Evolutionary conservation across 2,888 invertebrate genomes (phyloP), one percentile per base, ranked within the genome.

Genomic region (Agrotis segetum): DNA sequence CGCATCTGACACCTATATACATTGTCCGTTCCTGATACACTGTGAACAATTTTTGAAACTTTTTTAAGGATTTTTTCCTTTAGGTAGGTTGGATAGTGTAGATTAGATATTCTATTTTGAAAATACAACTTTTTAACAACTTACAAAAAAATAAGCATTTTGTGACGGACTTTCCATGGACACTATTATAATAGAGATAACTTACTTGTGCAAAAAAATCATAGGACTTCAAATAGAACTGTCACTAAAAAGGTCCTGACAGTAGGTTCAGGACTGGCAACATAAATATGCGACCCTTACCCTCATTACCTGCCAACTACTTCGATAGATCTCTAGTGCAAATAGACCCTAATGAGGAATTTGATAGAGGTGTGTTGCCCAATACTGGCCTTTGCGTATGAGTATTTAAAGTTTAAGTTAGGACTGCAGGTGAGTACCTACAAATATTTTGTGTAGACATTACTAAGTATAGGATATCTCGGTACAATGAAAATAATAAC

Each of bases 1-100:
- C 89, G 89, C 91, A 89, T 83, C 87, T 74, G 78, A 88, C 86
- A 86, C 86, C 82, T 86, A 58, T 86, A 58, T 68, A 61, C 68
- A 65, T 66, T 79, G 70, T 64, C 47, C 66, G 29, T 55, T 58
- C 62, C 65, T 58, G 16, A 49, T 47, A 40, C 53, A 50, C 53
- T 52, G 9, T 60, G 29, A 60, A 76, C 66, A 13, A 58, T 59
- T 70, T 70, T 75, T 61, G 21, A 67, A 67, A 52, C 19, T 44
- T 65, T 70, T 21, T 40, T 34, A 34, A 46, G 4, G 19, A 14
- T 29, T 24, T 55, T 71, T 71, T 50, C 46, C 21, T 29, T 34
- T 58, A 52, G 44, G 29, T n/a, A 56, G 44, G 29, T n/a, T 63
- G 9, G 21, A 72, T 34, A 63, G 29, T 55, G 14, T 49, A n/a